phyloP scores from a whole-genome alignment of 2,113 vertebrate genomes.

The Notothenia rossii region DNA sequence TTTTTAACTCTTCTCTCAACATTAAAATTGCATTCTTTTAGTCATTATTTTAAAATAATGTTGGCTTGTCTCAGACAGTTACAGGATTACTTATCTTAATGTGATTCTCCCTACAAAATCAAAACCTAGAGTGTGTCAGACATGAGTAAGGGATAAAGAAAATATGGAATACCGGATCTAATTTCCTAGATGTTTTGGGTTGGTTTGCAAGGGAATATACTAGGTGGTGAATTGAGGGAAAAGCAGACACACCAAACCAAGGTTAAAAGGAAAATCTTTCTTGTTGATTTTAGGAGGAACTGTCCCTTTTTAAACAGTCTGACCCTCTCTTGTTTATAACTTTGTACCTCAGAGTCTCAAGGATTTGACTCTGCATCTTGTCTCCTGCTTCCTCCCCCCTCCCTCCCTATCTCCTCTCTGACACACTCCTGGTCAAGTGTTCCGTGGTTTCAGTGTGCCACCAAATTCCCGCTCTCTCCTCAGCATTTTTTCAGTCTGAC shows the following conservation, averaged over 20 bases:
- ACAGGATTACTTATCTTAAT: background rate
- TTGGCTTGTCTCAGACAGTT: background rate
- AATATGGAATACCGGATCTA: no score
- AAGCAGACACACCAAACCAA: no score
- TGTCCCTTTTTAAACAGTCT: background rate
- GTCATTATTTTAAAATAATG: background rate
- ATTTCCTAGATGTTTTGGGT: no score
- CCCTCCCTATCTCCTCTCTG: constrained; percentile 28
- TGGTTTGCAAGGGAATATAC: no score
- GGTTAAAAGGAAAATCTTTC: no score
- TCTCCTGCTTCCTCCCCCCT: constrained; percentile 15
- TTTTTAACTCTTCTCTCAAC: constrained; percentile 53
- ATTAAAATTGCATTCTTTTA: background rate
- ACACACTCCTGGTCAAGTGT: constrained; percentile 37
- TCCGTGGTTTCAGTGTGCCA: constrained; percentile 33
- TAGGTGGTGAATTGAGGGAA: no score
- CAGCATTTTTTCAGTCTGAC: constrained; percentile 17
- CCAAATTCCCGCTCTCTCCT: constrained; percentile 25
- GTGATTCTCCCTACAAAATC: background rate
- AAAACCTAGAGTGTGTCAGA: no score
- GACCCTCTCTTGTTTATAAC: background rate
- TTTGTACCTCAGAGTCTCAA: constrained; percentile 1
- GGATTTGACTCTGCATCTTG: constrained; percentile 15
- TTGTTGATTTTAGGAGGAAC: no score
- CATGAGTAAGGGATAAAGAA: no score